These are phyloP conservation scores for Coreius guichenoti DNA, from an alignment of 2,797 vertebrate genomes.

Conservation along the genomic window DNA sequence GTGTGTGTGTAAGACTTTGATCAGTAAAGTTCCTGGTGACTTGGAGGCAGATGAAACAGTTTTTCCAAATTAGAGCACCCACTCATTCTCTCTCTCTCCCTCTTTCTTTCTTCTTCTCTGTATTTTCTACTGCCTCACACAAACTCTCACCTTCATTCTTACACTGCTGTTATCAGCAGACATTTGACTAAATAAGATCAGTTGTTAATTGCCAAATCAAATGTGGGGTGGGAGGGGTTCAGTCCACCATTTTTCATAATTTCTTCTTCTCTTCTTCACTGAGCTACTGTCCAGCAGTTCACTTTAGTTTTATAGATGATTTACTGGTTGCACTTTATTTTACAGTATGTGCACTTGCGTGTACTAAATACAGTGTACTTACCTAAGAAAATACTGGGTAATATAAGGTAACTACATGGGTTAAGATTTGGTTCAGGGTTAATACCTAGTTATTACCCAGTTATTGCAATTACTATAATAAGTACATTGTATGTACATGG, in stretches of 20 bases:
- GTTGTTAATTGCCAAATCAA: background rate
- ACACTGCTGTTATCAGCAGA: background rate
- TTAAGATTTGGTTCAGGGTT: background rate
- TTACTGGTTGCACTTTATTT: background rate
- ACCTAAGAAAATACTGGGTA: background rate
- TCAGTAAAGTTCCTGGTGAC: slow-evolving; percentile 70
- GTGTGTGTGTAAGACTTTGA: slow-evolving; percentile 58
- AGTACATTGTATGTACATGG: too few relatives aligned
- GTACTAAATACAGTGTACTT: background rate
- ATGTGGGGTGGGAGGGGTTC: background rate
- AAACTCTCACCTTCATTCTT: background rate
- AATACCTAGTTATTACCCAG: too few relatives aligned
- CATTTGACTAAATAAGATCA: slow-evolving; percentile 19
- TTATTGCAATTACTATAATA: too few relatives aligned
- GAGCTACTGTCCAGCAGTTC: slow-evolving; percentile 31
- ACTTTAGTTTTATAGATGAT: slow-evolving; percentile 53
- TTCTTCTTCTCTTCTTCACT: background rate
- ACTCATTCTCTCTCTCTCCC: slow-evolving; percentile 63
- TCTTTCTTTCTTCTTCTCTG: slow-evolving; percentile 17
- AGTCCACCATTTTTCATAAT: background rate
- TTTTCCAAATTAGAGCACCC: slow-evolving; percentile 77
- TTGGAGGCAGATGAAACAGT: slow-evolving; percentile 81
- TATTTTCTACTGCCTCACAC: background rate
- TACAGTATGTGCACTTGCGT: background rate
- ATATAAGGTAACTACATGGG: background rate